Percentiles rank a stretch among this genome's conserved stretches.
phyloP scores from a whole-genome alignment of 2,797 vertebrate genomes.

The Scolopax rusticola region DNA sequence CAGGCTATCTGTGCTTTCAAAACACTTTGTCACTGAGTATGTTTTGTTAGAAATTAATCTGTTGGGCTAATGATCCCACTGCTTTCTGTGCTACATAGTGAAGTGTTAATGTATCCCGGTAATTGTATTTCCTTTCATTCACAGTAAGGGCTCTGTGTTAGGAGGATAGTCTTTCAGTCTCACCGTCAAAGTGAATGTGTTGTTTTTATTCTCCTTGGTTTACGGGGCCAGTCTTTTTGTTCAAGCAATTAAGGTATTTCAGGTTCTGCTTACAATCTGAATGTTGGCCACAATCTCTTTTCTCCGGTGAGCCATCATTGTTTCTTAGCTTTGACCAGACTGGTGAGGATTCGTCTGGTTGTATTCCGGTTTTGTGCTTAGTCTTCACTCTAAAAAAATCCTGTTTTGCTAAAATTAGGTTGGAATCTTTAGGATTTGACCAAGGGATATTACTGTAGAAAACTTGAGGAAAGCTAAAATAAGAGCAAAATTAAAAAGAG shows the following conservation, averaged over 20 bases:
- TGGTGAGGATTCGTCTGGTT: background rate
- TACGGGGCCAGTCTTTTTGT: background rate
- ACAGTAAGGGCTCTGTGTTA: background rate
- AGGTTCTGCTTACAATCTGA: background rate
- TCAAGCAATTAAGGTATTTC: background rate
- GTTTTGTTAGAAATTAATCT: background rate
- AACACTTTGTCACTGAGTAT: background rate
- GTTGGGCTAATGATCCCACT: background rate
- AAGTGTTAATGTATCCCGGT: background rate
- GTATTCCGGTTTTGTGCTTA: background rate
- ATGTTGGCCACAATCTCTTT: background rate
- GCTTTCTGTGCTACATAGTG: background rate
- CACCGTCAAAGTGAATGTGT: accelerated
- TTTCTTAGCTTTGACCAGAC: background rate
- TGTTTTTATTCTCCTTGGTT: background rate
- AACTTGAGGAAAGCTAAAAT: background rate
- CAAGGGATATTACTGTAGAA: background rate
- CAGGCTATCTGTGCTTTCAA: background rate
- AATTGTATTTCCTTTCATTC: constrained; percentile 22
- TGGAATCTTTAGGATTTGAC: background rate
- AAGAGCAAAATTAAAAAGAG: background rate
- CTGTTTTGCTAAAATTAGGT: background rate
- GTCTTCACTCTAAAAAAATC: background rate
- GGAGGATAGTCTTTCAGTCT: background rate
- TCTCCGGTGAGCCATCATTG: background rate